phyloP scores from a whole-genome alignment of 1,140 invertebrate genomes.

The Phymorhynchus buccinoides region DNA sequence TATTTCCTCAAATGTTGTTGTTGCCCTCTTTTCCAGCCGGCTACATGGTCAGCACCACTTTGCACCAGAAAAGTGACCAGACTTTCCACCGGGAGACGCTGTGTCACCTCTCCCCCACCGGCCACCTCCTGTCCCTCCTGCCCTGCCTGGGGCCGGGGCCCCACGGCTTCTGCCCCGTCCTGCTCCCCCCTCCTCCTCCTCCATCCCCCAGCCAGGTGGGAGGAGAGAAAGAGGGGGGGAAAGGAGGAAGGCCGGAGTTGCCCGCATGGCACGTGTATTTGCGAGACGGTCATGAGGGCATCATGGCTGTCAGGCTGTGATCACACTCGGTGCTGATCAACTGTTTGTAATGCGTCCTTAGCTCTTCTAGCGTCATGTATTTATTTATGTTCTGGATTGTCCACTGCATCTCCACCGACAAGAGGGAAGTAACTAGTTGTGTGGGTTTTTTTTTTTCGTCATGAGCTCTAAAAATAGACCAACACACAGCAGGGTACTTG shows the following conservation, averaged over 20 bases:
- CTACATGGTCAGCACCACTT: slow-evolving; percentile 8
- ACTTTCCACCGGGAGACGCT: background rate
- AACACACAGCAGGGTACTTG: too few relatives aligned
- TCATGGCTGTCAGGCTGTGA: slow-evolving; percentile 19
- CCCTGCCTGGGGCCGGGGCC: slow-evolving; percentile 11
- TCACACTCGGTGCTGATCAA: too few relatives aligned
- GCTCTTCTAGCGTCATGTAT: too few relatives aligned
- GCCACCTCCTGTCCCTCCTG: slow-evolving; percentile 17
- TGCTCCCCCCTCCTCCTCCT: background rate
- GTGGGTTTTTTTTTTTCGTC: too few relatives aligned
- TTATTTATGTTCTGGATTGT: too few relatives aligned
- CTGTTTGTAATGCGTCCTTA: too few relatives aligned
- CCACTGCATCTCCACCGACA: too few relatives aligned
- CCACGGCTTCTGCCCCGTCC: background rate
- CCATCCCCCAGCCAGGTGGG: background rate
- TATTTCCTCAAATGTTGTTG: too few relatives aligned
- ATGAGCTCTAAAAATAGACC: too few relatives aligned
- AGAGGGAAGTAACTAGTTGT: too few relatives aligned
- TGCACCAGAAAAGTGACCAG: background rate
- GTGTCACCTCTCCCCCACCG: background rate
- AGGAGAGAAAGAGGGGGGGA: background rate
- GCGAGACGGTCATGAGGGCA: slow-evolving; percentile 27
- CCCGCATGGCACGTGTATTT: slow-evolving; percentile 24
- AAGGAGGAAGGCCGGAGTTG: background rate
- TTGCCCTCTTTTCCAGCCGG: background rate